These are phyloP conservation scores for Coregonus sp. DNA, from an alignment of 2,797 vertebrate genomes.

Conservation along the genomic window DNA sequence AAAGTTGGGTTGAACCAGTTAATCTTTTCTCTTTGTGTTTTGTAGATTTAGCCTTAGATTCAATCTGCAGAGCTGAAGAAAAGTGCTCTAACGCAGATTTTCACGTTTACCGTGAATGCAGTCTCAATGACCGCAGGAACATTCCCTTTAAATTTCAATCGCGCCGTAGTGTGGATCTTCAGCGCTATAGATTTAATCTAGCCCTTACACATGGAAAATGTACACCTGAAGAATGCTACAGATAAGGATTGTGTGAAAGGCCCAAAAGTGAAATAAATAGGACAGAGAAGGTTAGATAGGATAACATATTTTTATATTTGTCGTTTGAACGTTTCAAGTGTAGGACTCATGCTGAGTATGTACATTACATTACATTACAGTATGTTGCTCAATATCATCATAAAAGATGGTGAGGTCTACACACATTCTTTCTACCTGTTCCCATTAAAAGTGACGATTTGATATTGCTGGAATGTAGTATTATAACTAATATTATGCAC, in stretches of 20 bases:
- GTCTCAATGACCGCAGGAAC: too few relatives aligned
- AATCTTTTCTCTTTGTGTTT: background rate
- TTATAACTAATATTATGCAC: conserved; percentile 38
- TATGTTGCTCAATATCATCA: conserved; percentile 37
- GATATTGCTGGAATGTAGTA: conserved; percentile 33
- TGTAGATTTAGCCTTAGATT: too few relatives aligned
- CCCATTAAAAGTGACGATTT: conserved; percentile 34
- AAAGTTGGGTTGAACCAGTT: background rate
- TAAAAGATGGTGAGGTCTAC: background rate
- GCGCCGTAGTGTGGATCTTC: too few relatives aligned
- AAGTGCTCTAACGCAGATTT: too few relatives aligned
- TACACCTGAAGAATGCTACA: background rate
- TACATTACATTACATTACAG: conserved; percentile 40
- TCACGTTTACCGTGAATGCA: too few relatives aligned
- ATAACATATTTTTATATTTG: conserved; percentile 55
- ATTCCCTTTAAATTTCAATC: too few relatives aligned
- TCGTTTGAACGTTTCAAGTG: conserved; percentile 57
- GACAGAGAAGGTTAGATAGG: conserved; percentile 19
- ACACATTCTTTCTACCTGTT: conserved; percentile 18
- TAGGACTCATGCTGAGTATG: conserved; percentile 33
- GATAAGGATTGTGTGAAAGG: background rate
- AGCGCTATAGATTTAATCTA: too few relatives aligned
- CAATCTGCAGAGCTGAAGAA: too few relatives aligned
- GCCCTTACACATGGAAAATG: background rate
- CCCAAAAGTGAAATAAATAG: conserved; percentile 5